These are phyloP conservation scores for Palythoa caribaeorum DNA, from an alignment of 92 coral and sea anemone genomes.

Conservation along the genomic window DNA sequence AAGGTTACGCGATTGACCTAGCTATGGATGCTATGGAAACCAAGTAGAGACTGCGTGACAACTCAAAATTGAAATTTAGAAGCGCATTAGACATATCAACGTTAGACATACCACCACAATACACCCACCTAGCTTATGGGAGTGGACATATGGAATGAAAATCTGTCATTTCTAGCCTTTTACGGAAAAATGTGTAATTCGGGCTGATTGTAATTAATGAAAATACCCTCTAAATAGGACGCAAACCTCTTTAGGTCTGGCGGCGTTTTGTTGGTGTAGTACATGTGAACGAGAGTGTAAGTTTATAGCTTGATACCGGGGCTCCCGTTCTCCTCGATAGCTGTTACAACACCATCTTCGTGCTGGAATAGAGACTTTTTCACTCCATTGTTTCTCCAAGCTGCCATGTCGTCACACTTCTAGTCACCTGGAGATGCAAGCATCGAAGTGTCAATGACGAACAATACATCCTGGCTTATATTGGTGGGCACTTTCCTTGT, in stretches of 20 bases:
- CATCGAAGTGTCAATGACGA: constrained; percentile 23
- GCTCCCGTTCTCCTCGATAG: constrained; percentile 16
- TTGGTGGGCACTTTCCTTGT: constrained; percentile 18
- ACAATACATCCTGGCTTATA: constrained; percentile 37
- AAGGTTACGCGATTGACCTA: too few species aligned
- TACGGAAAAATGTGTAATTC: neutral
- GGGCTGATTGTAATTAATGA: neutral
- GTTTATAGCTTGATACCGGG: neutral
- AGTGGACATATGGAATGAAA: too few species aligned
- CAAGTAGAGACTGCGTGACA: neutral
- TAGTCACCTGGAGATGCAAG: constrained; percentile 27
- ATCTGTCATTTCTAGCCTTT: too few species aligned
- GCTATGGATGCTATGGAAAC: neutral
- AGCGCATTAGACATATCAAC: neutral
- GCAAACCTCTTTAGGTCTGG: constrained; percentile 36
- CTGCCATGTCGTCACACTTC: constrained; percentile 49
- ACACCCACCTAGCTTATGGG: too few species aligned
- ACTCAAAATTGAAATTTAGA: neutral
- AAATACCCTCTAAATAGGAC: constrained; percentile 33
- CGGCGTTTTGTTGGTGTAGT: constrained; percentile 41
- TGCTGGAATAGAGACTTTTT: constrained; percentile 21
- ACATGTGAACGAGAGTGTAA: constrained; percentile 21
- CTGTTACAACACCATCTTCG: constrained; percentile 12
- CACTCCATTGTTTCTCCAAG: constrained; percentile 49
- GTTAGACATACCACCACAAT: too few species aligned